phyloP scores from a whole-genome alignment of 2,888 invertebrate genomes.

The Dysmachus trigonus region DNA sequence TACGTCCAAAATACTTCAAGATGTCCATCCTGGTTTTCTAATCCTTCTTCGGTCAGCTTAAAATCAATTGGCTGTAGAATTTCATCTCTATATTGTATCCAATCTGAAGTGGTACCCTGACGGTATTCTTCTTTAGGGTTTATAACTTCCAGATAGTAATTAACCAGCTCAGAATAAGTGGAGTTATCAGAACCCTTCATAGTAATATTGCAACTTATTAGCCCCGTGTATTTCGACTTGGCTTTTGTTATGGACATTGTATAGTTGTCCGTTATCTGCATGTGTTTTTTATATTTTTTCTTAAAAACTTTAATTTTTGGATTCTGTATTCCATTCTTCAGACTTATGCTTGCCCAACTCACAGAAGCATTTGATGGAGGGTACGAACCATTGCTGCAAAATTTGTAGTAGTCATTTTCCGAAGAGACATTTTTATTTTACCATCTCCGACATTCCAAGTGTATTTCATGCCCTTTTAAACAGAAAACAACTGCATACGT shows the following conservation, averaged over 20 bases:
- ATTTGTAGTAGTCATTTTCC: background rate
- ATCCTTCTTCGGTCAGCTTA: conserved; percentile 25
- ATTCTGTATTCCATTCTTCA: background rate
- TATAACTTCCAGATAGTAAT: conserved; percentile 35
- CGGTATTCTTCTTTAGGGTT: background rate
- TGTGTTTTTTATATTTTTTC: conserved; percentile 32
- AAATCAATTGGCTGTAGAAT: background rate
- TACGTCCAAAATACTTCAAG: conserved; percentile 32
- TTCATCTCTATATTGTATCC: conserved; percentile 38
- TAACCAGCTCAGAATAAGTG: background rate
- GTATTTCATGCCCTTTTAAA: conserved; percentile 15
- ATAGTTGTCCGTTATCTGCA: conserved; percentile 30
- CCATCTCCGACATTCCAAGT: conserved; percentile 42
- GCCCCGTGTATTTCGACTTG: conserved; percentile 21
- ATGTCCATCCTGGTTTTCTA: conserved; percentile 10
- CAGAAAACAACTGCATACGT: conserved; percentile 39
- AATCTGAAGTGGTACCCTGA: conserved; percentile 24
- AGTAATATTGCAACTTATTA: conserved; percentile 36
- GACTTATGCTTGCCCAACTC: conserved; percentile 24
- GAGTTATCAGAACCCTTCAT: background rate
- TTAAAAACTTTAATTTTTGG: conserved; percentile 5
- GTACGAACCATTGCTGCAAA: conserved; percentile 35
- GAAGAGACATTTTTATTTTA: background rate
- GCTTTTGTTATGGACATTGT: conserved; percentile 24
- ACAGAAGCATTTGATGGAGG: background rate